A percentile compares a stretch with the other conserved stretches of the same genome.
These are phyloP conservation scores for Maccullochella peelii DNA, from an alignment of 2,113 vertebrate species.

Conservation along the genomic window DNA sequence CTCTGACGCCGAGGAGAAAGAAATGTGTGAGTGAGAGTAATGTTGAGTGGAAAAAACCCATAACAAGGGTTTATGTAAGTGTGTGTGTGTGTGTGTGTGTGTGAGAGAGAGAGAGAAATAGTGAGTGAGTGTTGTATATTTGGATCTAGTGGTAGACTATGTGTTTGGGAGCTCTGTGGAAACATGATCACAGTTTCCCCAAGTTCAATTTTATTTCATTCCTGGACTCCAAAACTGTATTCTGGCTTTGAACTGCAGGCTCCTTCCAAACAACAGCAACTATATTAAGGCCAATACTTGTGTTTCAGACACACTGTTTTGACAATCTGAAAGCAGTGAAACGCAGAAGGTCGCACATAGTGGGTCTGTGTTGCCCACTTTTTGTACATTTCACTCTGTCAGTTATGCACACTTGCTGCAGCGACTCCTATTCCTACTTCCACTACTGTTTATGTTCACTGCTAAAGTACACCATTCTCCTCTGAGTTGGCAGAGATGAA, in stretches of 20 bases:
- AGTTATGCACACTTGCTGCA: background rate
- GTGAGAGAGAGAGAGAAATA: background rate
- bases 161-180: slow-evolving; percentile 48
- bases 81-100: slow-evolving; percentile 17
- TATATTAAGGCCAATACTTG: background rate
- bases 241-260: background rate
- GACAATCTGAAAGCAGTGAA: slow-evolving; percentile 7
- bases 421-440: background rate
- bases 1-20: slow-evolving; percentile 21
- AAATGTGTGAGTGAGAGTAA: slow-evolving; percentile 18
- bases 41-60: slow-evolving; percentile 8
- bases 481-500: background rate
- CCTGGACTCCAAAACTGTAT: slow-evolving; percentile 7
- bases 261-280: slow-evolving; percentile 28
- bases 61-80: slow-evolving; percentile 7
- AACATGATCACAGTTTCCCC: slow-evolving; percentile 39
- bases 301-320: slow-evolving; percentile 10
- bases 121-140: slow-evolving; percentile 25
- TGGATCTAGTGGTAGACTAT: slow-evolving; percentile 26
- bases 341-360: background rate
- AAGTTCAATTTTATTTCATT: slow-evolving; percentile 49
- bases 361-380: background rate
- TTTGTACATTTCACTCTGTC: background rate
- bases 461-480: background rate
- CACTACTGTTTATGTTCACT: background rate